Base-by-base conservation (phyloP, 2,888 invertebrate species). In the Noctua janthe region DNA sequence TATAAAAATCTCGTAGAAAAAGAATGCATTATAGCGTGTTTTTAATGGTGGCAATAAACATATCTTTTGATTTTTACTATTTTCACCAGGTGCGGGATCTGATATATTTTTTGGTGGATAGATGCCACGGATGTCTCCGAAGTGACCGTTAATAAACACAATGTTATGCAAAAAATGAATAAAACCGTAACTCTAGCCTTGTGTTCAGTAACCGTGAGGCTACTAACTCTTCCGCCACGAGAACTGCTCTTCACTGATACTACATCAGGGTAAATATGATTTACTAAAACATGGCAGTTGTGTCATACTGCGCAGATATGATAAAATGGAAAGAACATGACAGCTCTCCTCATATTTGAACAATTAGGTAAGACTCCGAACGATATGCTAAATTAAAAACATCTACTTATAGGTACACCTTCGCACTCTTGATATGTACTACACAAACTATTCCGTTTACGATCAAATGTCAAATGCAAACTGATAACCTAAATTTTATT, bases 131-230 rank as follows among this genome's bases (percentile, higher is more conserved):
- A 71, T 51, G 67, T 87, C 71, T 67, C 23, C 35, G 35, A 71
- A 86, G 67, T 67, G 2, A 56, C 70, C 1, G 29, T 29, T 49
- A 51, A 80, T 51, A 83, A 64, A 75, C 64, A 78, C 62, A 76
- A 82, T 59, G 23, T 67, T 66, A n/a, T 39, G 43, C 56, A 83
- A 87, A 79, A 88, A 85, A 83, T n/a, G 23, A 67, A 15, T 56
- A 64, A 70, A 82, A 78, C 76, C 76, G 64, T 64, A 87, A 78
- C 74, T 75, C 59, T 66, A 87, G 77, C 94, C 94, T 94, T 91
- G 94, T 92, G 92, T 83, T 87, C 92, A 92, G 74, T 89, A 89
- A 91, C 93, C 94, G 92, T 94, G 92, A 92, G 87, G 39, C 76
- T 72, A 47, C 49, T 49, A 59, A 83, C 67, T 78, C 84, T 87